Percentiles rank a stretch among this genome's conserved stretches.
Conservation (phyloP, 2,888 invertebrate genomes). For the Eupithecia tripunctaria region DNA sequence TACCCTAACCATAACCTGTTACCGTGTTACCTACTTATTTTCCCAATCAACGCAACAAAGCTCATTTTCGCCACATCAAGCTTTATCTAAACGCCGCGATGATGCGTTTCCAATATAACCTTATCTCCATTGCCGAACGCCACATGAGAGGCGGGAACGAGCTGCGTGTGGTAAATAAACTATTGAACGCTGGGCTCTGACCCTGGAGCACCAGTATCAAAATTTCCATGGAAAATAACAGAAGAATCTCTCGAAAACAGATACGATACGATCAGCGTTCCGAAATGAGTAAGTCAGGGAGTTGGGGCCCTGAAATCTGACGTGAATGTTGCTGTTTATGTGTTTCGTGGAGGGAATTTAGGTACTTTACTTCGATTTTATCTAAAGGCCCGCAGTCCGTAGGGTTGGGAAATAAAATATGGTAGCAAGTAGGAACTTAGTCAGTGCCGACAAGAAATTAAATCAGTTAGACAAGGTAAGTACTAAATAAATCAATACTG, state of each 20-base stretch:
- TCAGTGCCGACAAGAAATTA: background rate
- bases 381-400: background rate
- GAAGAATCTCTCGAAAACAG: background rate
- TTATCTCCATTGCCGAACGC: conserved; percentile 37
- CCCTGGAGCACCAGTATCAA: background rate
- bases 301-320: conserved; percentile 15
- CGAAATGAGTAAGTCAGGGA: background rate
- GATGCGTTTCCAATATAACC: conserved; percentile 47
- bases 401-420: background rate
- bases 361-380: conserved; percentile 13
- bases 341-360: conserved; percentile 9
- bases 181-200: conserved; percentile 16
- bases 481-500: too few species aligned
- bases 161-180: conserved; percentile 31
- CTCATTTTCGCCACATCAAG: conserved; percentile 9
- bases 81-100: conserved; percentile 31
- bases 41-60: conserved; percentile 13
- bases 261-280: background rate
- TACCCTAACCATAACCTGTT: background rate
- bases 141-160: conserved; percentile 25
- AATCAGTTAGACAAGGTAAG: too few species aligned
- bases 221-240: background rate
- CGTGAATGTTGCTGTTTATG: conserved; percentile 10
- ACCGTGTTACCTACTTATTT: conserved; percentile 45
- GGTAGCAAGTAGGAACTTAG: background rate